Evolutionary conservation across 23 tunicate species (phyloP), one percentile per base, ranked within the genome.

Genomic region (Clavelina lepadiformis): DNA sequence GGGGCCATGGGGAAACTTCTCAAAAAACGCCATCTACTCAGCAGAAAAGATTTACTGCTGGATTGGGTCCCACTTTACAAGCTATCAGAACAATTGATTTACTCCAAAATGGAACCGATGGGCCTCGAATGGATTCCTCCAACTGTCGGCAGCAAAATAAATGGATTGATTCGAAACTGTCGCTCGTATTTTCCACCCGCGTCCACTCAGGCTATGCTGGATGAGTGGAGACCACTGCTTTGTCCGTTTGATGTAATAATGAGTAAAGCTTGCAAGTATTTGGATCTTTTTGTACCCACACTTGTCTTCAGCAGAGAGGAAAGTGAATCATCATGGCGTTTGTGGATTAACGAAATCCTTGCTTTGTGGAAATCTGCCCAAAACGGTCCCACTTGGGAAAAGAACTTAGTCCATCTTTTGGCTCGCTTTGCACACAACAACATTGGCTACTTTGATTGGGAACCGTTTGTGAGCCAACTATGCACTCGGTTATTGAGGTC

Each of bases 351-450:
- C 28, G 97, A 89, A 46, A 61, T 89, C 36, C 34, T 89, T 7
- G 33, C 75, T 3, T 25, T 81, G 33, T 81, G 82, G 83, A 69
- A 63, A 36, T 81, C 88, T 20, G 70, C 76, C 3, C 74, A 74
- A 20, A 89, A 75, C 63, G 97, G 97, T 4, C 97, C 97, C 8
- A 15, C 65, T n/a, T 89, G 78, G 79, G 97, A 89, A 61, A 46
- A 72, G 73, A 38, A 75, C 27, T 81, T 81, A 34, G 56, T 81
- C 0, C 58, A 33, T 22, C 58, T 89, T 21, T 81, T 89, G 69
- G 83, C 89, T 5, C 70, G 97, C 5, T 58, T 89, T n/a, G 97
- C 97, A 3, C 79, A 67, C 38, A 71, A 81, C 63, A 89, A 89
- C 58, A 81, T 81, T 75, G 97, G 97, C 2, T 47, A 45, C 0